Percentiles rank a stretch among this genome's conserved stretches.
Conservation (phyloP, 2,888 invertebrate species). For the Metalampra italica region DNA sequence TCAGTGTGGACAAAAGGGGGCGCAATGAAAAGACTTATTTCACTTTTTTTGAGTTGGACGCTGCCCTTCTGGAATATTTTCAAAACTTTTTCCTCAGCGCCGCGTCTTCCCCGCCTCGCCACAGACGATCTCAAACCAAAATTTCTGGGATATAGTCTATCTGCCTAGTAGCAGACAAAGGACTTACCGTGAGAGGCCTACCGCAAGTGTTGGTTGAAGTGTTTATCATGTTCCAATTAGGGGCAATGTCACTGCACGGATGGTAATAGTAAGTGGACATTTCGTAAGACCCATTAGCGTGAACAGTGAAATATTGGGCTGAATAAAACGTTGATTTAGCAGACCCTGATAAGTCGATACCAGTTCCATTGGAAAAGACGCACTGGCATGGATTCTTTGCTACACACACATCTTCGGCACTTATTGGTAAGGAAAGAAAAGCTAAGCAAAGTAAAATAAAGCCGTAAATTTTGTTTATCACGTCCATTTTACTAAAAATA, state of each 20-base stretch:
- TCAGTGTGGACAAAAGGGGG: too few relatives aligned
- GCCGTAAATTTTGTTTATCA: slow-evolving; percentile 18
- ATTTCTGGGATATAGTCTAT: too few relatives aligned
- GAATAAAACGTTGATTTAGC: slow-evolving; percentile 42
- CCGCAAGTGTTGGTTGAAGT: slow-evolving; percentile 33
- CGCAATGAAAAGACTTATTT: too few relatives aligned
- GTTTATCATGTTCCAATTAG: slow-evolving; percentile 23
- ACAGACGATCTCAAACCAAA: too few relatives aligned
- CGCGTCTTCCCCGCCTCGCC: too few relatives aligned
- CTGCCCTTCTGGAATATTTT: too few relatives aligned
- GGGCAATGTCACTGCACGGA: slow-evolving; percentile 53
- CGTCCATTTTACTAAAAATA: slow-evolving; percentile 28
- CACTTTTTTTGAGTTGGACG: too few relatives aligned
- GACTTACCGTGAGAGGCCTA: slow-evolving; percentile 48
- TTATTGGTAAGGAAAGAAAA: slow-evolving; percentile 21
- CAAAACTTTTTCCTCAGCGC: too few relatives aligned
- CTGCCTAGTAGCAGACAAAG: too few relatives aligned
- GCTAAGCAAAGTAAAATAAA: slow-evolving; percentile 26
- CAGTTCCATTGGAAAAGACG: slow-evolving; percentile 69
- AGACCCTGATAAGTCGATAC: slow-evolving; percentile 59
- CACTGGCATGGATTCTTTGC: slow-evolving; percentile 58
- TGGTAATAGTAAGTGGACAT: slow-evolving; percentile 59
- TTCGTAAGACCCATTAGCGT: slow-evolving; percentile 28
- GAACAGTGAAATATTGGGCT: slow-evolving; percentile 34
- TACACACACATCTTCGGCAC: slow-evolving; percentile 48